Evolutionary conservation across 2,888 invertebrate genomes (phyloP).

Genomic region (Schizaphis graminum): DNA sequence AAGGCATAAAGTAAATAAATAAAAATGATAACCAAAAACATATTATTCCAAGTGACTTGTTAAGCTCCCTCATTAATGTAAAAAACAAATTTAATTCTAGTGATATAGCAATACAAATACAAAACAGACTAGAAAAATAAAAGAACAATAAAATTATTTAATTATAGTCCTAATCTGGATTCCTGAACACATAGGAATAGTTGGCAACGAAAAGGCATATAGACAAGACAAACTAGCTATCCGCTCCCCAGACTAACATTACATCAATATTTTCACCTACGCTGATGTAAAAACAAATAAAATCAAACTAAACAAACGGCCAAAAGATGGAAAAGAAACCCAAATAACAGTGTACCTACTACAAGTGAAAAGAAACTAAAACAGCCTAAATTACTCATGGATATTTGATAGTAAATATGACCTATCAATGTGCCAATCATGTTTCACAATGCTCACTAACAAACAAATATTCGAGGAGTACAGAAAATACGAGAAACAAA

Average conservation of each 20-base stretch:
- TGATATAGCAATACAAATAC: not conserved
- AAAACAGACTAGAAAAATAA: not conserved
- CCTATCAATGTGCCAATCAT: no score
- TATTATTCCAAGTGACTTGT: not conserved
- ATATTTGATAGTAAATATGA: no score
- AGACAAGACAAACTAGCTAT: not conserved
- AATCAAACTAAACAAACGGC: not conserved
- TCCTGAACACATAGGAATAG: not conserved
- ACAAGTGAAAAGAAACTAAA: no score
- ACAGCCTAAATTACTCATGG: no score
- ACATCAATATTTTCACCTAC: not conserved
- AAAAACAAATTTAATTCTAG: slow-evolving; percentile 13
- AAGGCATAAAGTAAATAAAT: not conserved
- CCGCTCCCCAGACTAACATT: not conserved
- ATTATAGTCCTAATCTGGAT: not conserved
- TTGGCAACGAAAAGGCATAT: not conserved
- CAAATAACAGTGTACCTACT: no score
- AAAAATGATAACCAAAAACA: not conserved
- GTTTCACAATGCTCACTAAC: no score
- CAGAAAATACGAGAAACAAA: no score
- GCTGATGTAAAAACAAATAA: not conserved
- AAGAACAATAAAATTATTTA: not conserved
- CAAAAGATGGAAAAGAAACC: no score
- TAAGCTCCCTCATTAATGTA: not conserved
- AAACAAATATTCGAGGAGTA: no score